These are phyloP conservation scores for Aleiodes testaceus DNA, from an alignment of 2,888 invertebrate species.

Conservation along the genomic window DNA sequence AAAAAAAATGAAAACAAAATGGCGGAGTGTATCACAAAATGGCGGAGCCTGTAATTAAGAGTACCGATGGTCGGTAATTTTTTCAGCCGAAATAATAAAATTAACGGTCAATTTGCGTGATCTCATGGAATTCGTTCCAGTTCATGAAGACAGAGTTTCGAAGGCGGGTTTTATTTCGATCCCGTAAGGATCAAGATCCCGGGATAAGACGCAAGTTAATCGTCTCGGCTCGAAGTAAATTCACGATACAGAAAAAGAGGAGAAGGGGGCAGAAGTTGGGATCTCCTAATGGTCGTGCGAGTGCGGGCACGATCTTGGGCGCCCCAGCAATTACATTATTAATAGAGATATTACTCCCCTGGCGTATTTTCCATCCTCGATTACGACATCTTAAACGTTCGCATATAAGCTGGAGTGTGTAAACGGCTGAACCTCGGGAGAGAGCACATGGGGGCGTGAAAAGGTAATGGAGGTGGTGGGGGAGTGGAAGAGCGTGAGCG, in stretches of 20 bases:
- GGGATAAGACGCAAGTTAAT: neutral
- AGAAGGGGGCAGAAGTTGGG: constrained; percentile 34
- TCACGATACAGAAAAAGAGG: constrained; percentile 18
- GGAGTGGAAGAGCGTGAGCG: constrained; percentile 44
- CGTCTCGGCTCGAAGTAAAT: constrained; percentile 5
- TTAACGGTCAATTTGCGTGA: constrained; percentile 35
- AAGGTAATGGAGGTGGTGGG: constrained; percentile 21
- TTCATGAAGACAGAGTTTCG: constrained; percentile 13
- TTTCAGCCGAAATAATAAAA: constrained; percentile 39
- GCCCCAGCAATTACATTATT: constrained; percentile 68
- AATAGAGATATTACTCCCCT: constrained; percentile 69
- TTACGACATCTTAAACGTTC: constrained; percentile 64
- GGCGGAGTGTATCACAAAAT: no score
- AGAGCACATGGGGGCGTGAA: constrained; percentile 24
- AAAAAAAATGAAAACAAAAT: no score
- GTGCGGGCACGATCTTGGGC: constrained; percentile 60
- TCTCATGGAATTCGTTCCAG: constrained; percentile 33
- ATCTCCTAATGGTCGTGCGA: constrained; percentile 58
- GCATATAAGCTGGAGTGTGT: constrained; percentile 53
- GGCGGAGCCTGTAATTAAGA: no score
- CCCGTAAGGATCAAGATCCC: constrained; percentile 23
- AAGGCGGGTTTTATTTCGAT: constrained; percentile 25
- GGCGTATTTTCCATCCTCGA: constrained; percentile 51
- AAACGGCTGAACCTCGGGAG: constrained; percentile 11
- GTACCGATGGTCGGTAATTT: neutral